These are phyloP conservation scores for Zophobas morio DNA, from an alignment of 1,140 invertebrate species.

Conservation along the genomic window DNA sequence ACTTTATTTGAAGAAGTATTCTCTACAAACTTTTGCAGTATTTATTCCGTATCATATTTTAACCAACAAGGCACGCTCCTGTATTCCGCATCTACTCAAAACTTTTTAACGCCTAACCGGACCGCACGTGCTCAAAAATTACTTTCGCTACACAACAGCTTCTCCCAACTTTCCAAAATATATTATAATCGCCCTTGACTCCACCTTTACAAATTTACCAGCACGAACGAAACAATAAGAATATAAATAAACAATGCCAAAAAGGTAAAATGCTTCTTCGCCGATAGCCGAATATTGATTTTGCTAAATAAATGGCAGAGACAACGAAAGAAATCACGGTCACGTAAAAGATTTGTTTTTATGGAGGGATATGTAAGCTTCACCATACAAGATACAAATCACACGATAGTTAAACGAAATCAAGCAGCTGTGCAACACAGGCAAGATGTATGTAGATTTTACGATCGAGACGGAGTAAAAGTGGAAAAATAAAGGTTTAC, in stretches of 20 bases:
- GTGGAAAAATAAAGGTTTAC: too few species aligned
- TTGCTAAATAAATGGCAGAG: conserved; percentile 27
- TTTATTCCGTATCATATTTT: conserved; percentile 36
- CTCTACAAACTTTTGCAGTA: conserved; percentile 15
- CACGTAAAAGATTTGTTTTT: conserved; percentile 41
- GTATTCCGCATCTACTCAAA: conserved; percentile 17
- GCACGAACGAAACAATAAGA: not conserved
- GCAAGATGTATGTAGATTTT: too few species aligned
- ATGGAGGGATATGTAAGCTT: not conserved
- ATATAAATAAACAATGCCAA: conserved; percentile 21
- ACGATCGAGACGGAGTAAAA: too few species aligned
- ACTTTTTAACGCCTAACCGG: conserved; percentile 29
- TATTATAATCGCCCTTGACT: conserved; percentile 9
- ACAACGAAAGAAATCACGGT: conserved; percentile 25
- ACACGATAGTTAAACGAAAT: not conserved
- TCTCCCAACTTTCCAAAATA: not conserved
- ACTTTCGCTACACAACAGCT: not conserved
- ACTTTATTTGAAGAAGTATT: conserved; percentile 28
- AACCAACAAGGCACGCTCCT: conserved; percentile 25
- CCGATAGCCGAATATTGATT: conserved; percentile 37
- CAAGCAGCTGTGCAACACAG: too few species aligned
- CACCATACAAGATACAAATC: not conserved
- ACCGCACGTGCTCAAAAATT: conserved; percentile 31
- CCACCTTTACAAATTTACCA: conserved; percentile 5
- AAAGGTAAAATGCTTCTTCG: conserved; percentile 6